phyloP scores from a whole-genome alignment of 2,888 invertebrate species.

The Pollenia amentaria region DNA sequence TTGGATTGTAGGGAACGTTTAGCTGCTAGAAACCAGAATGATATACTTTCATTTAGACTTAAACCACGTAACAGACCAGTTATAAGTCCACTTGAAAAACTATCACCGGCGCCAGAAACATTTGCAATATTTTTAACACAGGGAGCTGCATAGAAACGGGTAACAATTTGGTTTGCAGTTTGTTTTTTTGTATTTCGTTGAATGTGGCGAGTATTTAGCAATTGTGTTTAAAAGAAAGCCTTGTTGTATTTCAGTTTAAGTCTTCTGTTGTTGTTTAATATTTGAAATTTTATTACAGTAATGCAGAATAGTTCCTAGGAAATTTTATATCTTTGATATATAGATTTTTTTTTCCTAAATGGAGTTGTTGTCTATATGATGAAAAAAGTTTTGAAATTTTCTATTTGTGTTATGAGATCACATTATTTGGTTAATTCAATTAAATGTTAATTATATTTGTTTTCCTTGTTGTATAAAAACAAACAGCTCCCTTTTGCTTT shows the following conservation, averaged over 20 bases:
- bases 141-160: constrained; percentile 78
- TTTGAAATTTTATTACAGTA: constrained; percentile 37
- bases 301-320: constrained; percentile 12
- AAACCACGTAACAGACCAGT: constrained; percentile 86
- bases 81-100: constrained; percentile 90
- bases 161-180: constrained; percentile 1
- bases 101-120: constrained; percentile 94
- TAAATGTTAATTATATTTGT: no score
- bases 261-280: constrained; percentile 61
- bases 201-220: constrained; percentile 69
- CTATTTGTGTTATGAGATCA: no score
- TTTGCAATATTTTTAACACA: constrained; percentile 86
- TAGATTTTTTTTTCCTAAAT: constrained; percentile 8
- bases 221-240: constrained; percentile 57
- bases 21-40: constrained; percentile 88
- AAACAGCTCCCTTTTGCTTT: no score
- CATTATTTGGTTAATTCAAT: no score
- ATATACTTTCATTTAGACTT: constrained; percentile 86
- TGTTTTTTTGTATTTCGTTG: constrained; percentile 62
- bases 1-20: no score
- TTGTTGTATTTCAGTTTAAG: constrained; percentile 61
- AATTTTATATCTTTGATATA: constrained; percentile 5
- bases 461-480: no score
- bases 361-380: neutral
- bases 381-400: no score